Base-by-base conservation (phyloP, 2,113 vertebrate species). In the Lanius collurio region DNA sequence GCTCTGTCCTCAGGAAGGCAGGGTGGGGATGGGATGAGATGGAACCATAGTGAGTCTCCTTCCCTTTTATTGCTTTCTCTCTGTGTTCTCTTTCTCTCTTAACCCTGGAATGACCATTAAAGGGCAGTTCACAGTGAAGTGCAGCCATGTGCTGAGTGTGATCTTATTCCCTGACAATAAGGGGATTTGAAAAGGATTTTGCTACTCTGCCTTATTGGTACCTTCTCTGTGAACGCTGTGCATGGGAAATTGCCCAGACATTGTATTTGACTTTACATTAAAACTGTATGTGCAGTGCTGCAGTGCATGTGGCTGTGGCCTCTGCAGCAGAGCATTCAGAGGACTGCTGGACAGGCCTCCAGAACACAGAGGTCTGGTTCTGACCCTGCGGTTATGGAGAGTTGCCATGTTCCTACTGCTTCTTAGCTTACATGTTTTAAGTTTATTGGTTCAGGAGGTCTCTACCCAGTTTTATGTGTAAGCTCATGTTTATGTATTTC, bases 11-110 rank as follows among this genome's bases (percentile, higher is more conserved):
- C 35, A 24, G 27, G 30, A 22, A 31, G 63, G 26, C 6, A 53
- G 50, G 16, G 10, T 41, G 30, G 3, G 33, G 30, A 4, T 5
- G 10, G 42, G 7, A 11, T 0, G 2, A n/a, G 8, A 44, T 2
- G 2, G 11, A 56, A 3, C 15, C 18, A 41, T 3, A 9, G 4
- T 1, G 2, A 4, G 18, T 78, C 14, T 60, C 28, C 19, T 65
- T 33, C 14, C 6, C 37, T 56, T 62, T 4, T 44, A 4, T 10
- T 46, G 2, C 30, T 33, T 78, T 60, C 31, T 65, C 30, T 53
- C 31, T 6, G 1, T 8, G 11, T 22, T n/a, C 15, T 19, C 19
- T 39, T 64, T 42, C 20, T 18, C 18, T 31, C 28, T 37, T 55
- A 56, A 83, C 11, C 18, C 27, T 50, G 35, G 8, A 74, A 57